Percentiles rank a stretch among this genome's conserved stretches.
Evolutionary conservation across 2,888 invertebrate genomes (phyloP).

Genomic region (Agapostemon virescens): DNA sequence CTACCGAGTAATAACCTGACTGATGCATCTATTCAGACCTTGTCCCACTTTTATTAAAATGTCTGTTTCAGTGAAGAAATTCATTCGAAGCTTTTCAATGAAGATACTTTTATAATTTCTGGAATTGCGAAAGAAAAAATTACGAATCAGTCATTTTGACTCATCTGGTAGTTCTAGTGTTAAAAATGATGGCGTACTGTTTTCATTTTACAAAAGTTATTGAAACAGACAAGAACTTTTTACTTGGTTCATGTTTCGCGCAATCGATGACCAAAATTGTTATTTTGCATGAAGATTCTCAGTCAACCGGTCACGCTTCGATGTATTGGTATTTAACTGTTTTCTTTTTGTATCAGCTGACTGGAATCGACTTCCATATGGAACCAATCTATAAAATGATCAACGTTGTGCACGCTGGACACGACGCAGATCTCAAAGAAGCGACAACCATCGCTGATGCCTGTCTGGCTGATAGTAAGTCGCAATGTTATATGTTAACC

Average conservation of each 20-base stretch:
- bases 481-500: not conserved
- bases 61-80: no score
- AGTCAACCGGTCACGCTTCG: not conserved
- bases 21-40: no score
- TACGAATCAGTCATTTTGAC: no score
- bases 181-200: not conserved
- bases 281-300: not conserved
- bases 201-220: not conserved
- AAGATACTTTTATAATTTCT: no score
- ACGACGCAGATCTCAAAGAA: not conserved
- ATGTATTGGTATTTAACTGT: not conserved
- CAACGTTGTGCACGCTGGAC: slow-evolving; percentile 29
- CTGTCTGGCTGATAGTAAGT: slow-evolving; percentile 13
- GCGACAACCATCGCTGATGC: slow-evolving; percentile 23
- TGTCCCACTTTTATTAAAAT: no score
- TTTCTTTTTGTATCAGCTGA: slow-evolving; percentile 17
- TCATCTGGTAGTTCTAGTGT: no score
- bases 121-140: no score
- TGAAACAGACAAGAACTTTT: not conserved
- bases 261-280: not conserved
- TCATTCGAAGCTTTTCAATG: no score
- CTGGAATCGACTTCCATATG: slow-evolving; percentile 13
- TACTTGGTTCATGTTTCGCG: not conserved
- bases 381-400: slow-evolving; percentile 43
- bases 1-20: no score